phyloP scores from a whole-genome alignment of 2,888 invertebrate species.

The Conops quadrifasciatus region DNA sequence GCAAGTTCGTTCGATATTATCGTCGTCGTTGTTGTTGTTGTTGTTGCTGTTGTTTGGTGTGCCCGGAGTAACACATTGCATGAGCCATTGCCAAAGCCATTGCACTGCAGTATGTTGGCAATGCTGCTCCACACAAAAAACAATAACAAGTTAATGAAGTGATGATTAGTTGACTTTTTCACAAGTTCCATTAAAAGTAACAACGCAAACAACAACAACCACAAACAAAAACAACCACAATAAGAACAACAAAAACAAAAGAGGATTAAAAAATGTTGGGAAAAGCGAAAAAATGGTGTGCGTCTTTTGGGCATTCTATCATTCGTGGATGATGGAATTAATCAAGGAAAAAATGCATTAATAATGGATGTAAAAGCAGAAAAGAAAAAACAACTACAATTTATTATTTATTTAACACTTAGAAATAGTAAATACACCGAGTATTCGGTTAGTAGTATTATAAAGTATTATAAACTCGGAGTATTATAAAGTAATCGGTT shows the following conservation, averaged over 20 bases:
- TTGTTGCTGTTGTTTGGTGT: slow-evolving; percentile 14
- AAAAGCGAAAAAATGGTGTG: not conserved
- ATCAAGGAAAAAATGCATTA: too few species aligned
- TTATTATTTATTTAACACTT: too few species aligned
- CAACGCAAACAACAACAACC: not conserved
- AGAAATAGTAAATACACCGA: too few species aligned
- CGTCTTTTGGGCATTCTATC: too few species aligned
- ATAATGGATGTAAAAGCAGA: too few species aligned
- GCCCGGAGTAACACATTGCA: not conserved
- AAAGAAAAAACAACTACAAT: too few species aligned
- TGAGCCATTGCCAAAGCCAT: not conserved
- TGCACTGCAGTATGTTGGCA: too few species aligned
- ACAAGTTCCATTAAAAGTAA: slow-evolving; percentile 24
- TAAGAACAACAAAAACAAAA: not conserved
- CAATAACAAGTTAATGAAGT: slow-evolving; percentile 30
- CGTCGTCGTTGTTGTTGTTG: slow-evolving; percentile 14
- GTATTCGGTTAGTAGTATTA: too few species aligned
- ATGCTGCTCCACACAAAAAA: slow-evolving; percentile 16
- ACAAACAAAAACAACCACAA: not conserved
- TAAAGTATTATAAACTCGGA: too few species aligned
- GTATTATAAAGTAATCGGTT: too few species aligned
- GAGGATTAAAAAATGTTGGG: not conserved
- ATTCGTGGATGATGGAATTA: too few species aligned
- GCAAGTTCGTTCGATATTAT: not conserved
- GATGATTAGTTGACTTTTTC: slow-evolving; percentile 35